Percentiles rank a stretch among this genome's conserved stretches.
phyloP scores from a whole-genome alignment of 2,113 vertebrate species.

The Mugil cephalus region DNA sequence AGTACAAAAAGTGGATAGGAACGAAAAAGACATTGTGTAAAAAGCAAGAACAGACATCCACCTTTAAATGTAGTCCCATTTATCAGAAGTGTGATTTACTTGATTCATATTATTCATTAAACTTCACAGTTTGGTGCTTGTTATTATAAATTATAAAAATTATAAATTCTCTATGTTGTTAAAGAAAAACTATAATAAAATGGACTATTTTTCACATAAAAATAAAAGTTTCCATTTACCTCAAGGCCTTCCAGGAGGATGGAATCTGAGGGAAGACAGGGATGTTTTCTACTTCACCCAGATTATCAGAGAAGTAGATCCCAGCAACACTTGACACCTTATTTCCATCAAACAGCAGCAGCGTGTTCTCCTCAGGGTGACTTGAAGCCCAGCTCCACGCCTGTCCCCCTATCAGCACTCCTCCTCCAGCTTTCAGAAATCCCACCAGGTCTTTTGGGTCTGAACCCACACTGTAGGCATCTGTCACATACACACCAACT shows the following conservation, averaged over 20 bases:
- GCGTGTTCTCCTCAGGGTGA: constrained; percentile 80
- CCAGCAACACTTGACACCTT: constrained; percentile 89
- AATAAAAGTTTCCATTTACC: constrained; percentile 80
- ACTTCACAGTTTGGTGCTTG: no score
- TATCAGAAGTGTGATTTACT: neutral
- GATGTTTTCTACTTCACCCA: constrained; percentile 74
- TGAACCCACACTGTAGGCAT: constrained; percentile 81
- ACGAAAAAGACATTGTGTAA: neutral
- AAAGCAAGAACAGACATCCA: no score
- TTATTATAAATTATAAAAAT: no score
- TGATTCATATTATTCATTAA: neutral
- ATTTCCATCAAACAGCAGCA: constrained; percentile 88
- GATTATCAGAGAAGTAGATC: constrained; percentile 87
- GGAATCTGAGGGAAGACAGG: constrained; percentile 87
- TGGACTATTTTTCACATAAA: no score
- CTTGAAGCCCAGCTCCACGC: constrained; percentile 86
- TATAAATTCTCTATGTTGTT: no score
- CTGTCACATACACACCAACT: constrained; percentile 85
- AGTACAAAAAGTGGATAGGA: neutral
- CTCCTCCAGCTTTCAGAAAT: constrained; percentile 88
- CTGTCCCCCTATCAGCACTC: constrained; percentile 89
- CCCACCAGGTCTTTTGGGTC: constrained; percentile 75
- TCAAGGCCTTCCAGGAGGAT: constrained; percentile 83
- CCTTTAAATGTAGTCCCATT: no score
- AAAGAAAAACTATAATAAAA: neutral